These are phyloP conservation scores for Atta cephalotes DNA, from an alignment of 1,140 invertebrate species.

Conservation along the genomic window DNA sequence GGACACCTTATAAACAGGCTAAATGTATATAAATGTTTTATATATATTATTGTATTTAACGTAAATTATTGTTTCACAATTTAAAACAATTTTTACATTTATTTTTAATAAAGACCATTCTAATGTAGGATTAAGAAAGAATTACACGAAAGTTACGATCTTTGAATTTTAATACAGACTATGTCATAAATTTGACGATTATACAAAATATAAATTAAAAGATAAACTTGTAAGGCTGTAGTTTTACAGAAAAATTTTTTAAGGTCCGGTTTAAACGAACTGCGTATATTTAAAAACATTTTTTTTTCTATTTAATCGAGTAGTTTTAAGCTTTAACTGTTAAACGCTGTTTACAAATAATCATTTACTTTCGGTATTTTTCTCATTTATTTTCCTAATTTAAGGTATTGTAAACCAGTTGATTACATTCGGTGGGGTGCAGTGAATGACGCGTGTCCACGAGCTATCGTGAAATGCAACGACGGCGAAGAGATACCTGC, in stretches of 20 bases:
- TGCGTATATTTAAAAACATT: background rate
- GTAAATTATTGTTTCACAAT: too few species aligned
- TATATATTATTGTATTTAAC: too few species aligned
- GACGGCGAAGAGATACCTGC: constrained; percentile 91
- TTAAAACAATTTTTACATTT: too few species aligned
- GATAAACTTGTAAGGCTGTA: background rate
- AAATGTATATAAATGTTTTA: too few species aligned
- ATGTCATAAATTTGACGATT: background rate
- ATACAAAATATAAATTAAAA: background rate
- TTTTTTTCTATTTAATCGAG: background rate
- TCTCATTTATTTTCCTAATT: constrained; percentile 54
- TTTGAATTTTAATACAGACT: too few species aligned
- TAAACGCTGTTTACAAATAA: background rate
- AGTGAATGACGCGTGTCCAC: constrained; percentile 84
- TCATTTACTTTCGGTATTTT: constrained; percentile 70
- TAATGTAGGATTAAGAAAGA: too few species aligned
- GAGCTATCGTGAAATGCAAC: constrained; percentile 89
- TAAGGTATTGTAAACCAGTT: constrained; percentile 89
- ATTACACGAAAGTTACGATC: too few species aligned
- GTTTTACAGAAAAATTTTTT: background rate
- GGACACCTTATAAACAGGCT: too few species aligned
- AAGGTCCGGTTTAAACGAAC: background rate
- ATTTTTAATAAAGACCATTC: too few species aligned
- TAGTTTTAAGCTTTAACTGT: background rate
- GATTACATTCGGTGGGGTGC: constrained; percentile 88